Conservation (phyloP, 92 coral and sea anemone genomes). For the Metridium senile region DNA sequence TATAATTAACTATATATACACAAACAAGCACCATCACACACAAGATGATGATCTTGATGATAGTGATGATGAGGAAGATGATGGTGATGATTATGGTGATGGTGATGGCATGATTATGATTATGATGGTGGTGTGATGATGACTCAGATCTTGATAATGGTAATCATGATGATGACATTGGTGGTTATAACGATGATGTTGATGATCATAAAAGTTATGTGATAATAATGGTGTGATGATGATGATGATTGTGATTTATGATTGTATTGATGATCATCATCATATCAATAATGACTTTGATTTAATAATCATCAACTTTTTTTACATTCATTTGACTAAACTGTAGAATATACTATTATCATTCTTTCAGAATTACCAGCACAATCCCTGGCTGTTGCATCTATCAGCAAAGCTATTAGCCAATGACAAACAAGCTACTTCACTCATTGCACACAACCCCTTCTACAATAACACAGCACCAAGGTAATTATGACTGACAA, state of each 20-base stretch:
- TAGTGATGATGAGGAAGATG: neutral
- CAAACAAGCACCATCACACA: no score
- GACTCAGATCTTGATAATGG: no score
- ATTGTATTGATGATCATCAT: neutral
- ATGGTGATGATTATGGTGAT: neutral
- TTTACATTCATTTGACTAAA: no score
- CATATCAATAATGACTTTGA: neutral
- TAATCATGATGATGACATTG: no score
- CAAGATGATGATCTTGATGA: neutral
- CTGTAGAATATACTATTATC: no score
- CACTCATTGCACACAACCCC: conserved; percentile 89
- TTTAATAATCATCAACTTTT: no score
- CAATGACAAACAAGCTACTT: conserved; percentile 82
- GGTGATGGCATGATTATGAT: neutral
- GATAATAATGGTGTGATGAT: neutral
- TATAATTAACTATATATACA: no score
- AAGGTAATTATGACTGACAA: conserved; percentile 57
- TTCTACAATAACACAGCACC: conserved; percentile 83
- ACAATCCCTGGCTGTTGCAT: conserved; percentile 97
- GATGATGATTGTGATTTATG: neutral
- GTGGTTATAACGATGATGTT: neutral
- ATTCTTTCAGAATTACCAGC: conserved; percentile 78
- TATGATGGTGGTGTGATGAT: neutral
- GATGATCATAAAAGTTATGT: no score
- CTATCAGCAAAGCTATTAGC: conserved; percentile 92